A percentile compares a stretch with the other conserved stretches of the same genome.
Evolutionary conservation across 1,140 invertebrate species (phyloP).

Genomic region (Sycobia sp.): DNA sequence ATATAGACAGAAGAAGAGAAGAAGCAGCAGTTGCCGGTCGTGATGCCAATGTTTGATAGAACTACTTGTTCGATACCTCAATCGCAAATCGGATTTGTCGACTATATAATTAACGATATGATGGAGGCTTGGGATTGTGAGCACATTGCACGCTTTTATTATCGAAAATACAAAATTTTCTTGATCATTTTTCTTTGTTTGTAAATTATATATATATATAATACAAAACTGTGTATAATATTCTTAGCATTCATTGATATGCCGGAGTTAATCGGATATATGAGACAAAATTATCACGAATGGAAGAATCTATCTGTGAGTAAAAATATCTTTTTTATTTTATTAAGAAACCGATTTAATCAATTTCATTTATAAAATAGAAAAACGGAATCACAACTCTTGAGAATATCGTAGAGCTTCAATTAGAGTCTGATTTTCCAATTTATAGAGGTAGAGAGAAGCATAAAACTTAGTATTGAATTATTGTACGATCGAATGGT

Average conservation of each 20-base stretch:
- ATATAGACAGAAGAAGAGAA: constrained; percentile 90
- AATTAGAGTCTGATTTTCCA: constrained; percentile 44
- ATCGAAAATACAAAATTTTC: not conserved
- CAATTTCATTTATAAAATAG: constrained; percentile 51
- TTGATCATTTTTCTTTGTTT: not conserved
- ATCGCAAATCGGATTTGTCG: constrained; percentile 94
- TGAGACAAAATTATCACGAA: constrained; percentile 83
- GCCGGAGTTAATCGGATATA: constrained; percentile 82
- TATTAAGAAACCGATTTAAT: not conserved
- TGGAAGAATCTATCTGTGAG: constrained; percentile 75
- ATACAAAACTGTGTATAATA: constrained; percentile 36
- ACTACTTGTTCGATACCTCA: constrained; percentile 91
- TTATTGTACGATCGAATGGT: not conserved
- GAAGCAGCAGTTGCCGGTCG: constrained; percentile 78
- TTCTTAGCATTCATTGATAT: constrained; percentile 87
- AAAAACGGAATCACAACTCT: constrained; percentile 72
- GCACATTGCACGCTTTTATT: not conserved
- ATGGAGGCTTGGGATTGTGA: constrained; percentile 93
- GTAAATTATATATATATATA: no score
- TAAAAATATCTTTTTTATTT: not conserved
- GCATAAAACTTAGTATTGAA: not conserved
- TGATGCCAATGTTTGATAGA: constrained; percentile 95
- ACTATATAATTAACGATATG: constrained; percentile 96
- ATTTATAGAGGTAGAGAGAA: constrained; percentile 28
- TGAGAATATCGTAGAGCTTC: constrained; percentile 66